These are phyloP conservation scores for Druceiella hillmani DNA, from an alignment of 2,888 invertebrate genomes.

Conservation along the genomic window DNA sequence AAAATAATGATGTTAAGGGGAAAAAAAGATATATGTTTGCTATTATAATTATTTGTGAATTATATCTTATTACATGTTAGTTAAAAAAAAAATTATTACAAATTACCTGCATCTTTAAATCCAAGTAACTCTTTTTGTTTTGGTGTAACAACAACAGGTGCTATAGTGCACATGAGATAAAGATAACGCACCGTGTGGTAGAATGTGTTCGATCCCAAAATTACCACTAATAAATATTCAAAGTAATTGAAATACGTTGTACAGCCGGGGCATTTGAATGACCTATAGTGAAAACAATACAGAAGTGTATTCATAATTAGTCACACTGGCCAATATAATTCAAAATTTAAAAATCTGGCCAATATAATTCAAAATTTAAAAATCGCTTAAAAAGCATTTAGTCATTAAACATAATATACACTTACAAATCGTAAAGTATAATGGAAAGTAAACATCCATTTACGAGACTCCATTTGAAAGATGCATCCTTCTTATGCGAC, in stretches of 20 bases:
- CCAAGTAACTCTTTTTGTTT: constrained; percentile 50
- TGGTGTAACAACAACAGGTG: constrained; percentile 43
- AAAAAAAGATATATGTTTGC: constrained; percentile 3
- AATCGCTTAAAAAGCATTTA: constrained; percentile 4
- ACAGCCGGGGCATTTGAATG: constrained; percentile 41
- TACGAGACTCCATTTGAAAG: constrained; percentile 54
- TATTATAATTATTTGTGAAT: not conserved
- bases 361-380: constrained; percentile 7
- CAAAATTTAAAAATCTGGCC: too few species aligned
- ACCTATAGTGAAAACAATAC: constrained; percentile 30
- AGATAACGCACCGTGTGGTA: constrained; percentile 48
- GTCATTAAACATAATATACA: constrained; percentile 13
- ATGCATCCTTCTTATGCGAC: constrained; percentile 43
- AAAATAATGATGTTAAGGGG: not conserved
- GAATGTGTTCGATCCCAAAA: constrained; percentile 44
- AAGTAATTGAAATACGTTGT: constrained; percentile 33
- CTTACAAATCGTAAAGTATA: constrained; percentile 59
- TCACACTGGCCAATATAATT: not conserved
- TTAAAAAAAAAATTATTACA: constrained; percentile 6
- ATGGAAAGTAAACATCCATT: constrained; percentile 51
- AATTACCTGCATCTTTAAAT: constrained; percentile 38
- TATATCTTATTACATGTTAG: not conserved
- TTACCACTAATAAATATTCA: constrained; percentile 37
- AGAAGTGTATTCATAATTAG: constrained; percentile 9
- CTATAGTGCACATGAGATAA: constrained; percentile 34